phyloP scores from a whole-genome alignment of 2,888 invertebrate genomes.

The Ganaspis brasiliensis region DNA sequence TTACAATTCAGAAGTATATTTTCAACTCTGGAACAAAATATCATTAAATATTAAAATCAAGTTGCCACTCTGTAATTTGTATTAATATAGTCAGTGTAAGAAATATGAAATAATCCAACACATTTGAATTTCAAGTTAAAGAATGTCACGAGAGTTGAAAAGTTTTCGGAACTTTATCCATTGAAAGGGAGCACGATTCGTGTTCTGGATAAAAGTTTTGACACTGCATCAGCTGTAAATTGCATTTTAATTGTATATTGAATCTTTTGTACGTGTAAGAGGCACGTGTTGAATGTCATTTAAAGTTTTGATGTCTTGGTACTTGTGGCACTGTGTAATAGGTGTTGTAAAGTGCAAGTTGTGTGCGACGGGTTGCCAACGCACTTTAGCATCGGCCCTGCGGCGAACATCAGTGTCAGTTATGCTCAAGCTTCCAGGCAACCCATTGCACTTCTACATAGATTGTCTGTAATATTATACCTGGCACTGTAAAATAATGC shows the following conservation, averaged over 20 bases:
- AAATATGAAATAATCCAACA: too few species aligned
- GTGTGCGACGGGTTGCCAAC: conserved; percentile 13
- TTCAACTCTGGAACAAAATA: too few species aligned
- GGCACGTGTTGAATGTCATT: not conserved
- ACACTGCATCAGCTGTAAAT: not conserved
- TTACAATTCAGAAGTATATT: too few species aligned
- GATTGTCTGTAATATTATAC: not conserved
- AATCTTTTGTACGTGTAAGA: not conserved
- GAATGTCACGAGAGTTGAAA: too few species aligned
- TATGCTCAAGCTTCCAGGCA: conserved; percentile 4
- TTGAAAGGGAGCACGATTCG: too few species aligned
- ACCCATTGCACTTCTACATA: not conserved
- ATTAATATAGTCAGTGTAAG: too few species aligned
- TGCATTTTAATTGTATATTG: not conserved
- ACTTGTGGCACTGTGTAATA: not conserved
- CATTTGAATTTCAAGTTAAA: too few species aligned
- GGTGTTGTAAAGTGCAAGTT: not conserved
- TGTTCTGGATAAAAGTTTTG: too few species aligned
- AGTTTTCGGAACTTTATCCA: too few species aligned
- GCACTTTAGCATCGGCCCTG: not conserved
- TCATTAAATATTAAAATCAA: too few species aligned
- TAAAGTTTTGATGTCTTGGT: not conserved
- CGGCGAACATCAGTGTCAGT: conserved; percentile 1
- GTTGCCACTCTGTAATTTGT: too few species aligned
- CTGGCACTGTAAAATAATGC: not conserved